A percentile compares a stretch with the other conserved stretches of the same genome.
Conservation (phyloP, 2,113 vertebrate species). For the Galbula dea region DNA sequence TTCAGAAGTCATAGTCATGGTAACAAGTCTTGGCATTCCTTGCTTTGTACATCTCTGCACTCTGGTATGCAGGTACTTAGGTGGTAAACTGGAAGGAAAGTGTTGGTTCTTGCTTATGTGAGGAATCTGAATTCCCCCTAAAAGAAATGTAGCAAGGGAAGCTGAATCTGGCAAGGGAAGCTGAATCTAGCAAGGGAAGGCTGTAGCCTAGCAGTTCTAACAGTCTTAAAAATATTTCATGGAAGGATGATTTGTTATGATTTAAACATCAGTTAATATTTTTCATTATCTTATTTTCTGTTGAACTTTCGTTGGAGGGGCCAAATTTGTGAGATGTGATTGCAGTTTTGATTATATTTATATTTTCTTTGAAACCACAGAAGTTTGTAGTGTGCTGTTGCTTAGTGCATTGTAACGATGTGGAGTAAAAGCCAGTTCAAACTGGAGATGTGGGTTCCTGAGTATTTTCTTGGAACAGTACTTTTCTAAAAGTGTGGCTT, state of each 20-base stretch:
- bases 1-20: neutral
- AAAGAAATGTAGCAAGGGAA: too few relatives aligned
- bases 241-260: neutral
- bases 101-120: neutral
- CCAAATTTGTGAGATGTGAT: neutral
- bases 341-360: neutral
- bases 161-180: too few relatives aligned
- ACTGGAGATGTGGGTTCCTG: neutral
- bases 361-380: neutral
- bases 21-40: neutral
- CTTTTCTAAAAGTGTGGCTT: neutral
- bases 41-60: neutral
- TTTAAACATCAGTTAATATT: neutral
- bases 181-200: too few relatives aligned
- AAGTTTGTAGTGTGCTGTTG: neutral
- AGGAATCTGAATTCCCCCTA: too few relatives aligned
- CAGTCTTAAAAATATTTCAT: neutral
- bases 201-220: neutral
- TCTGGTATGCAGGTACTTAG: neutral
- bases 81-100: neutral
- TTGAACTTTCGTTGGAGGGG: neutral
- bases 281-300: neutral
- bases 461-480: neutral
- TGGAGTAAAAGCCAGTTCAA: neutral
- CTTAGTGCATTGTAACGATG: neutral